phyloP scores from a whole-genome alignment of 2,888 invertebrate species.

The Podotricha telesiphe region DNA sequence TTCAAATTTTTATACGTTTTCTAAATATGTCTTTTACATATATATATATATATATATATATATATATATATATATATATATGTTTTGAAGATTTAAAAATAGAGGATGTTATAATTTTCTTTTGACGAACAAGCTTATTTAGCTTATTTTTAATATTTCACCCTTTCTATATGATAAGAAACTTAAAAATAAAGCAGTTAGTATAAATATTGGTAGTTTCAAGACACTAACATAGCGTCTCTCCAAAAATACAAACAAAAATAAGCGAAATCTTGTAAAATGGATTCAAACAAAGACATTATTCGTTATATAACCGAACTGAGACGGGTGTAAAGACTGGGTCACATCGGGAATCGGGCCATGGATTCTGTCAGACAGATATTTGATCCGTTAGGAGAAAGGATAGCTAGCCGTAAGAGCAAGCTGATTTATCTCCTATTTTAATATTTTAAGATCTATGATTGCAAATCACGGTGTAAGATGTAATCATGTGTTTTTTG shows the following conservation, averaged over 20 bases:
- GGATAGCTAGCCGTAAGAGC: background rate
- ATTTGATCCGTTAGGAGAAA: constrained; percentile 41
- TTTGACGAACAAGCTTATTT: no score
- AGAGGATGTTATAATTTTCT: no score
- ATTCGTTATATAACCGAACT: constrained; percentile 31
- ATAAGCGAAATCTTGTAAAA: background rate
- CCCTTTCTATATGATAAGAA: no score
- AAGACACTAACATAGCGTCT: no score
- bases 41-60: no score
- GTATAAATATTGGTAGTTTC: no score
- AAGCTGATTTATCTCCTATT: constrained; percentile 26
- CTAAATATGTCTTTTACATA: no score
- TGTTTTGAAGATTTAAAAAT: no score
- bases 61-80: no score
- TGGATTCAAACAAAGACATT: constrained; percentile 12
- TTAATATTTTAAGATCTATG: constrained; percentile 18
- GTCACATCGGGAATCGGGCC: constrained; percentile 61
- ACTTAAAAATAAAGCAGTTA: no score
- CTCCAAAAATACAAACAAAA: background rate
- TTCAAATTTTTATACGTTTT: no score
- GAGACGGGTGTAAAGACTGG: constrained; percentile 56
- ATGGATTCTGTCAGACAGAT: constrained; percentile 57
- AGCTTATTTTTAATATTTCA: no score
- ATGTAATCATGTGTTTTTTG: constrained; percentile 10
- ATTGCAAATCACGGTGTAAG: background rate